Evolutionary conservation across 2,888 invertebrate species (phyloP).

Genomic region (Metellina segmentata): DNA sequence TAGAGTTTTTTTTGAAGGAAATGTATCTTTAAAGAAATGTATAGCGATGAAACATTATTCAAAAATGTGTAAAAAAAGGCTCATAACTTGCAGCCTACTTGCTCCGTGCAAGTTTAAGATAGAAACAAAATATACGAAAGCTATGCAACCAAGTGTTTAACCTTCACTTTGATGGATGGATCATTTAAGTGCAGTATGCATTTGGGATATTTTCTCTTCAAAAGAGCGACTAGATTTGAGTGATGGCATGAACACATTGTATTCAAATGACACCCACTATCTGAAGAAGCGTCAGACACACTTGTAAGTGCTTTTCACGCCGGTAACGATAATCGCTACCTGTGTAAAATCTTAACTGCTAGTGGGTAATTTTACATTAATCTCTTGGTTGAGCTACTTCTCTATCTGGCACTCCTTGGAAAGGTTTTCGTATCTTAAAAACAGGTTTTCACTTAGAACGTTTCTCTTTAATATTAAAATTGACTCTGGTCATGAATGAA

Average conservation of each 20-base stretch:
- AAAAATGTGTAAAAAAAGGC: not conserved
- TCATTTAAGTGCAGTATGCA: not conserved
- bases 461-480: not conserved
- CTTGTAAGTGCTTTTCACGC: not conserved
- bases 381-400: not conserved
- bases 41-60: not conserved
- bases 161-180: conserved; percentile 10
- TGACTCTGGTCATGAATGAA: not conserved
- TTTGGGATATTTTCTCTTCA: not conserved
- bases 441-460: not conserved
- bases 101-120: not conserved
- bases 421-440: not conserved
- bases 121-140: too few species aligned
- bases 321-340: not conserved
- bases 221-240: conserved; percentile 5
- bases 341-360: not conserved
- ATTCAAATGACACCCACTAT: conserved; percentile 17
- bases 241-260: conserved; percentile 12
- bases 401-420: not conserved
- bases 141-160: conserved; percentile 10
- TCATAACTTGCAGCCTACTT: not conserved
- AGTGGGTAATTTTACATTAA: not conserved
- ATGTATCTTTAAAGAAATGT: not conserved
- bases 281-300: not conserved
- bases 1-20: not conserved